These are phyloP conservation scores for Corythornis vintsioides DNA, from an alignment of 2,113 vertebrate genomes.

Conservation along the genomic window DNA sequence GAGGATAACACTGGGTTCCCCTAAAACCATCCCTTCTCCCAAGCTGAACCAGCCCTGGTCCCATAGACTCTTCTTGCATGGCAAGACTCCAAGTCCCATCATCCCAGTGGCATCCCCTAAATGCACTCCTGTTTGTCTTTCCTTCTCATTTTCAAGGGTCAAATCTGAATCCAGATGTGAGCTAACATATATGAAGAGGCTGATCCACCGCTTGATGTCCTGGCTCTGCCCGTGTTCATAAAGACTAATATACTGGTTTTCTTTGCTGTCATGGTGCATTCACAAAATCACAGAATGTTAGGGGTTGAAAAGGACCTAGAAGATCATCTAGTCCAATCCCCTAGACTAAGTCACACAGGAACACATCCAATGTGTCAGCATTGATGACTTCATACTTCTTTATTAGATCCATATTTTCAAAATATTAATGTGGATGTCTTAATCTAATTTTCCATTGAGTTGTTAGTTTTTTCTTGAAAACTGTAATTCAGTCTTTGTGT, in stretches of 20 bases:
- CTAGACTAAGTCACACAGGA: too few species aligned
- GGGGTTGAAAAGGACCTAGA: too few species aligned
- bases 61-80: neutral
- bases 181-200: neutral
- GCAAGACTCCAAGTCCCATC: neutral
- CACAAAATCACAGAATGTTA: too few species aligned
- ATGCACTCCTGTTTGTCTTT: neutral
- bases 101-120: neutral
- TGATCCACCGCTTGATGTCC: neutral
- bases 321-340: too few species aligned
- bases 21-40: neutral
- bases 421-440: neutral
- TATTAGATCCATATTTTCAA: neutral
- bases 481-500: neutral
- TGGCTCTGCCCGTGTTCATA: neutral
- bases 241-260: neutral
- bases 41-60: neutral
- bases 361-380: too few species aligned
- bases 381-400: neutral
- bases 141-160: neutral
- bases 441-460: neutral
- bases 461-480: neutral
- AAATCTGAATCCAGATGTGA: neutral
- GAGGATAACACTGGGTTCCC: neutral
- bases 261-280: fast-evolving